Conservation (phyloP, 2,113 vertebrate genomes). For the Sakesphorus luctuosus region DNA sequence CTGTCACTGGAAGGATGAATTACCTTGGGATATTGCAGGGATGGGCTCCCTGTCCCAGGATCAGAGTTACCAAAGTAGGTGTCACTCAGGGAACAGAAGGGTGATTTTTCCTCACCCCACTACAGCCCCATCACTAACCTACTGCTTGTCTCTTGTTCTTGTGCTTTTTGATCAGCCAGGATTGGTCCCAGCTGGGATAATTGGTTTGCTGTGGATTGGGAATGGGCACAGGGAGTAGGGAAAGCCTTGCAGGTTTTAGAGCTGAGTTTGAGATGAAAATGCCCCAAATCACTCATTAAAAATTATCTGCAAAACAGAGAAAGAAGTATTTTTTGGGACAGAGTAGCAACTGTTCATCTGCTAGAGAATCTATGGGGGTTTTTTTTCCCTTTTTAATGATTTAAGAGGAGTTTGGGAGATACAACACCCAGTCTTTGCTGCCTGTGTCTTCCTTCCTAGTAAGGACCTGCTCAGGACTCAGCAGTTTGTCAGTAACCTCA, state of each 20-base stretch:
- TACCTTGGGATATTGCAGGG: background rate
- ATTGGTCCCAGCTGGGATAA: background rate
- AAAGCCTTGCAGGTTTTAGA: background rate
- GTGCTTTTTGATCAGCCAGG: background rate
- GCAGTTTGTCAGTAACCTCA: background rate
- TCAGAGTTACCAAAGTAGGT: background rate
- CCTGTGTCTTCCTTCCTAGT: background rate
- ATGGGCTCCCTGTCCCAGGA: background rate
- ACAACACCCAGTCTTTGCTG: background rate
- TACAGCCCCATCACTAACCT: background rate
- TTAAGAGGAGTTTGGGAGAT: background rate
- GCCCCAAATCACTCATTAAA: background rate
- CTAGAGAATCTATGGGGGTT: background rate
- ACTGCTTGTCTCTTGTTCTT: background rate
- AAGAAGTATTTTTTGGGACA: background rate
- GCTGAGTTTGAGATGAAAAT: background rate
- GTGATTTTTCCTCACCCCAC: background rate
- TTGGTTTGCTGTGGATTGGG: background rate
- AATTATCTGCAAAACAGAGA: background rate
- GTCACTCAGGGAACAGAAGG: background rate
- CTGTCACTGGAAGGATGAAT: fast-evolving
- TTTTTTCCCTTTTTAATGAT: background rate
- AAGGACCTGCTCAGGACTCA: background rate
- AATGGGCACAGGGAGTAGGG: background rate
- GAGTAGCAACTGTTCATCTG: background rate